A percentile compares a stretch with the other conserved stretches of the same genome.
These are phyloP conservation scores for Drosophila nr. medialis DNA, from an alignment of 2,888 invertebrate genomes.

Conservation along the genomic window DNA sequence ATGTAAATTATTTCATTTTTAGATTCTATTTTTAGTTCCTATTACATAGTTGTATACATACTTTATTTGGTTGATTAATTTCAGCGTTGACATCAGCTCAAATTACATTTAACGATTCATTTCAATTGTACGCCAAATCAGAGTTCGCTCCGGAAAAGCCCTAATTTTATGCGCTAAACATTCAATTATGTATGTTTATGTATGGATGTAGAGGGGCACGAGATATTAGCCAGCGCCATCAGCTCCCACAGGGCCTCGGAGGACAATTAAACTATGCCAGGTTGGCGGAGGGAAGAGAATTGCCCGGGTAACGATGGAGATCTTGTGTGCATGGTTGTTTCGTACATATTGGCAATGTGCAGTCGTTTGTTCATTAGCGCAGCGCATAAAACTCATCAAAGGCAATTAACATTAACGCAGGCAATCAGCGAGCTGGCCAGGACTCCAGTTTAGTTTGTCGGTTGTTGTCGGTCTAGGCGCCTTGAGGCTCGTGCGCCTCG, in stretches of 20 bases:
- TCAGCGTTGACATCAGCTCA: not conserved
- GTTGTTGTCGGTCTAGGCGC: conserved; percentile 23
- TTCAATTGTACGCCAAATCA: conserved; percentile 27
- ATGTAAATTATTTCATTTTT: not conserved
- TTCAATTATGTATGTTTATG: conserved; percentile 54
- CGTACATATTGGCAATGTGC: conserved; percentile 71
- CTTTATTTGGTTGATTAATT: not conserved
- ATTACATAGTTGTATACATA: not conserved
- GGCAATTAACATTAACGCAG: conserved; percentile 79
- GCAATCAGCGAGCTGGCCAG: conserved; percentile 65
- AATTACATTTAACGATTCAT: conserved; percentile 12
- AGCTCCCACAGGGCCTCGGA: conserved; percentile 16
- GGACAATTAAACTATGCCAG: conserved; percentile 59
- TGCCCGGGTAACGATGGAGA: conserved; percentile 24
- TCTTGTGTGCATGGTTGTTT: conserved; percentile 38
- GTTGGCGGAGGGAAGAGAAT: not conserved
- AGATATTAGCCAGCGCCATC: conserved; percentile 16
- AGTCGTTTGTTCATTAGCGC: conserved; percentile 77
- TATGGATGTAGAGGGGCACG: conserved; percentile 25
- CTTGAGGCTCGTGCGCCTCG: conserved; percentile 42
- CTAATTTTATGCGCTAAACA: conserved; percentile 53
- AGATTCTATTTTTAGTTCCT: not conserved
- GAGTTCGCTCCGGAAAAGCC: conserved; percentile 6
- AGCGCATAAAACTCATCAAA: conserved; percentile 80
- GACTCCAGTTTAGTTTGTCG: conserved; percentile 15